Evolutionary conservation across 1,140 invertebrate genomes (phyloP), one percentile per base, ranked within the genome.

Genomic region (Notospermus geniculatus): DNA sequence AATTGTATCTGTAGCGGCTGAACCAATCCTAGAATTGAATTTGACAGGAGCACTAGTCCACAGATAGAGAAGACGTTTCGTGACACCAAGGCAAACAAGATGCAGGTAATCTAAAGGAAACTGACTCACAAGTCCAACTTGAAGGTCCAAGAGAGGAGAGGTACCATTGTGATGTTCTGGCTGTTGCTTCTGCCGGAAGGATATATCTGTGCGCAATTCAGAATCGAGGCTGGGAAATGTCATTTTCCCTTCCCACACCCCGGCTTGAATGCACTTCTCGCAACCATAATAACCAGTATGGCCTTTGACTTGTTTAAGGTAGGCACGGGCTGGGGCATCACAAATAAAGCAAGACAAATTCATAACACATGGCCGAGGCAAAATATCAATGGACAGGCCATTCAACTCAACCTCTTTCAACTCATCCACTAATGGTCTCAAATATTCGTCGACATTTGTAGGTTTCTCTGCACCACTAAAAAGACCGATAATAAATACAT

Each of bases 91-190:
- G 64, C 74, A 80, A 19, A 80, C 66, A 1, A 73, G 54, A 68
- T 82, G 80, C 79, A 82, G 79, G 63, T 78, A 79, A 67, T 82
- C 80, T 7, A 77, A 59, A 9, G 71, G 67, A 65, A 80, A 72
- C 50, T 67, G 65, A n/a, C 30, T 27, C 0, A 65, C 59, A 45
- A 67, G 53, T 13, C 63, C 65, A 54, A 67, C 55, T 1, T 30
- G 1, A 5, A 59, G n/a, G 28, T 59, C 25, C 0, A 1, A 2
- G n/a, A 67, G 59, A 27, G 62, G 65, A n/a, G 58, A 61, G 1
- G 2, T 19, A 17, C 62, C 65, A 1, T 15, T 17, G 32, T 67
- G 65, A 59, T 67, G 65, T n/a, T 46, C 29, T 30, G 25, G 56
- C 50, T 65, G 11, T 19, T 2, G 9, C 56, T 65, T 65, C 52